These are phyloP conservation scores for Eretmochelys imbricata DNA, from an alignment of 2,113 vertebrate genomes.

Conservation along the genomic window DNA sequence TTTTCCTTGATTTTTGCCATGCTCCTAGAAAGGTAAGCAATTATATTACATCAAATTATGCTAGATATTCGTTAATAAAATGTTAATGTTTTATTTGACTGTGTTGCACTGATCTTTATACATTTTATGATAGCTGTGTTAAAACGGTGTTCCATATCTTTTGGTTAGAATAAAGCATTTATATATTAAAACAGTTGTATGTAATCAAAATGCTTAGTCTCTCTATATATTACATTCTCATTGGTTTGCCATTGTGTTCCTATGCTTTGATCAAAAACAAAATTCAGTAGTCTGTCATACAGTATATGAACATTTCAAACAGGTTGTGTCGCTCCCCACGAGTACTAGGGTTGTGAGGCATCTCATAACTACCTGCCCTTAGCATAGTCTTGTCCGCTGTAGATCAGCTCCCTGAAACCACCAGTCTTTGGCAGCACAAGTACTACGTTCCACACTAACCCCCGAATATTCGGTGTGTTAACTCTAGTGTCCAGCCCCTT, in stretches of 20 bases:
- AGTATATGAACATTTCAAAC: neutral
- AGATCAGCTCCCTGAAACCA: neutral
- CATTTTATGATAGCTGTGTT: neutral
- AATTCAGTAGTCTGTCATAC: neutral
- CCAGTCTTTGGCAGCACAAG: neutral
- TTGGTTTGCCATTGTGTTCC: neutral
- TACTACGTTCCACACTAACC: neutral
- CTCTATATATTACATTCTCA: neutral
- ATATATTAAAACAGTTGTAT: rapidly evolving
- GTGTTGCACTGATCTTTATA: neutral
- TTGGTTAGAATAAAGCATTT: neutral
- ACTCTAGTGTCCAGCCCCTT: neutral
- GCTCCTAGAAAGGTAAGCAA: conserved; percentile 54
- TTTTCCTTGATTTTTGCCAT: conserved; percentile 63
- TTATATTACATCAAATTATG: neutral
- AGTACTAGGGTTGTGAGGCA: neutral
- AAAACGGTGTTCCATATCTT: too few relatives aligned
- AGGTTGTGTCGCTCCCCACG: neutral
- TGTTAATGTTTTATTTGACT: neutral
- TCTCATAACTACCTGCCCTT: neutral
- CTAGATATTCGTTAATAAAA: neutral
- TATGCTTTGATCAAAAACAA: neutral
- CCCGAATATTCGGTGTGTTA: neutral
- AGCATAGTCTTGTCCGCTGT: neutral
- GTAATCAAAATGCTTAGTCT: rapidly evolving